Evolutionary conservation across 2,888 invertebrate species (phyloP), one percentile per base, ranked within the genome.

Genomic region (Heteromurus nitidus): DNA sequence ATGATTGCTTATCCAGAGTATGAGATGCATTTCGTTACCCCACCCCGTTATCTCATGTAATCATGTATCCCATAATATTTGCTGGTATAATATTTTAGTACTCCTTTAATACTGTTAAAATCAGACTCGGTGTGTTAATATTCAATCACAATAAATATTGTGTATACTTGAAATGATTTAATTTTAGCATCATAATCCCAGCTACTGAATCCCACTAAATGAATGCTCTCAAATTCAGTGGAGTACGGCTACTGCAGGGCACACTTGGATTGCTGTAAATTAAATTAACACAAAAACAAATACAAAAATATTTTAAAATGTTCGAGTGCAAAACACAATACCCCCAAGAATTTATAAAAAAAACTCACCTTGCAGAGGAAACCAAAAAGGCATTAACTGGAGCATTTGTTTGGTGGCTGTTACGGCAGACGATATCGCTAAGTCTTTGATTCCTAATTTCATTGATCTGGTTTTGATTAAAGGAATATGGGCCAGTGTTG

Each of bases 361-460:
- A 36, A 20, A 31, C 26, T 75, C 81, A 84, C 84, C 55, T 82
- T n/a, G 73, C 22, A 26, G 81, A 80, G 44, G 74, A 62, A 0
- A 84, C 73, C 47, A 84, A 58, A 50, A 86, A 86, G 0, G 80
- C 86, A 70, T 86, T 85, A 0, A 18, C 7, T 0, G 84, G 82
- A 11, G 84, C 72, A 55, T 77, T 42, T 0, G 79, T 75, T 24
- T 83, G 77, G 1, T 79, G 68, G 60, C 85, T 83, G 72, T 85
- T 85, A 7, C 83, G 64, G 53, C 86, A 86, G 26, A 87, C 83
- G 9, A 87, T 82, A 44, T 86, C 86, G 13, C 86, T 80, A 1
- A 87, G 67, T 47, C 70, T 70, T 47, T 83, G 47, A 16, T 47
- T 69, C 53, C 79, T 36, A 16, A 86, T 72, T 42, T 81, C 80